Conservation (phyloP, 1,140 invertebrate genomes). For the Odontomachus brunneus region DNA sequence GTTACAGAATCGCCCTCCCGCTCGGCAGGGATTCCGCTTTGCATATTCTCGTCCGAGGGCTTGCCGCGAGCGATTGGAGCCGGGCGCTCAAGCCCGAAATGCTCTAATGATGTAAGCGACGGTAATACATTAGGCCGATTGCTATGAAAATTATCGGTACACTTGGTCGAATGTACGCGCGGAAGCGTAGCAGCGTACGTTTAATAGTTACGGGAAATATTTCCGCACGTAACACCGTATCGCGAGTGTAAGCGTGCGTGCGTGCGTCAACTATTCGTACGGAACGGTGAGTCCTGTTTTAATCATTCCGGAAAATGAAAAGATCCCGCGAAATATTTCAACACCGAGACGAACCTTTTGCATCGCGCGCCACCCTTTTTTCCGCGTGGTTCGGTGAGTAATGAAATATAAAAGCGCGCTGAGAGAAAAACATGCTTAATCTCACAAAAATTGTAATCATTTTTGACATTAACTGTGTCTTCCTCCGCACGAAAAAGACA, state of each 20-base stretch:
- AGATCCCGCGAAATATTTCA: constrained; percentile 7
- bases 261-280: background rate
- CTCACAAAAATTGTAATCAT: too few relatives aligned
- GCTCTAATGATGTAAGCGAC: constrained; percentile 19
- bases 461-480: too few relatives aligned
- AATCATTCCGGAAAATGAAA: constrained; percentile 6
- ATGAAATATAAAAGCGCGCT: too few relatives aligned
- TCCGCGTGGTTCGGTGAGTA: too few relatives aligned
- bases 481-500: too few relatives aligned
- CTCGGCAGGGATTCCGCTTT: constrained; percentile 36
- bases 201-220: constrained; percentile 27
- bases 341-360: constrained; percentile 27
- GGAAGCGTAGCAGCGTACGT: background rate
- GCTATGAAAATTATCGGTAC: constrained; percentile 26
- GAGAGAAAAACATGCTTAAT: too few relatives aligned
- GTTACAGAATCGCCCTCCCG: constrained; percentile 44
- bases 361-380: too few relatives aligned
- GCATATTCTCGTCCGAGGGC: constrained; percentile 38
- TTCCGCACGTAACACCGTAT: constrained; percentile 1
- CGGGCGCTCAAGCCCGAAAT: constrained; percentile 21
- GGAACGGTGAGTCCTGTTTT: constrained; percentile 19
- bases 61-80: constrained; percentile 23
- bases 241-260: too few relatives aligned
- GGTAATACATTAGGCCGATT: constrained; percentile 46
- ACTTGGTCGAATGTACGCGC: background rate